Evolutionary conservation across 2,797 vertebrate species (phyloP), one percentile per base, ranked within the genome.

Genomic region (Pangasius sanitwongsei): DNA sequence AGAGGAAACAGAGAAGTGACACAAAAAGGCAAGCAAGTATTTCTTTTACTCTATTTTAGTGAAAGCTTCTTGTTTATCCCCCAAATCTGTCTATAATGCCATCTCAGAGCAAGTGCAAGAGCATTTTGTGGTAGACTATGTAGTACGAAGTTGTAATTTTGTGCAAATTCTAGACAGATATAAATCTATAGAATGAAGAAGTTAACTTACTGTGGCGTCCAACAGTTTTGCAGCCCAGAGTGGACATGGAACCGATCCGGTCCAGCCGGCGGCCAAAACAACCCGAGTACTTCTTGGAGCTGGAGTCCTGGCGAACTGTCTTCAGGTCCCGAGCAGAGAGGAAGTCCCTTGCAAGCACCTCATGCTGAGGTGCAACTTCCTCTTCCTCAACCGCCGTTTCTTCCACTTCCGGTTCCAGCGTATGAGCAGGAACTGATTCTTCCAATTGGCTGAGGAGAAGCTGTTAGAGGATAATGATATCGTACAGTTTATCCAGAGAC

Each of bases 191-290:
- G 16, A 50, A 31, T 16, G 4, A 23, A 53, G 0, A 37, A 55
- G 5, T 16, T 44, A 8, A 94, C 95, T 94, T 91, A 97, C 96
- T 95, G 87, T 92, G 92, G 92, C 86, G 95, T 41, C 95, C 93
- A 0, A 94, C 91, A 0, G 94, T 95, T 81, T 95, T 96, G 91
- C 96, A 97, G 28, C 96, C 96, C 94, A 98, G 94, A 31, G 96
- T 95, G 0, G 96, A 97, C 92, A 95, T 93, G n/a, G 96, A 96
- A 48, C 96, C 97, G 0, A 99, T 99, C 81, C 97, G 93, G 85
- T 99, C 97, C 88, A 99, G 94, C 88, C 94, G 96, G 23, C 95
- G 92, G 2, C 98, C 97, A 0, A 99, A 99, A 86, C 98, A 99
- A 78, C 96, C 91, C 0, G 95, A 97, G 16, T 94, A 94, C 4